Evolutionary conservation across 2,888 invertebrate genomes (phyloP).

Genomic region (Melipona bicolor): DNA sequence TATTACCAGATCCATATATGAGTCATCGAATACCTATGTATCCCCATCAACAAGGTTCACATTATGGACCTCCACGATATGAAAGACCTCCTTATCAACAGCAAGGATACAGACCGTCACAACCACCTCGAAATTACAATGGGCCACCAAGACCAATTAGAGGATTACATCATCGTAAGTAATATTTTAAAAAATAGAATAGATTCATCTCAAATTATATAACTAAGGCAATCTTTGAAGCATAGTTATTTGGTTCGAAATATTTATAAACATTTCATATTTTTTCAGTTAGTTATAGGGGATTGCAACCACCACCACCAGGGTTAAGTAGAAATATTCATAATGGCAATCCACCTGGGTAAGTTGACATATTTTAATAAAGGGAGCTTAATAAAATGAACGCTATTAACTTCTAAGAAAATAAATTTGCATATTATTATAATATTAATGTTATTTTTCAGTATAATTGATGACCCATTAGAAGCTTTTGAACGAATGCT

Average conservation of each 20-base stretch:
- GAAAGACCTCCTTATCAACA: slow-evolving; percentile 81
- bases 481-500: slow-evolving; percentile 95
- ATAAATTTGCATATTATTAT: neutral
- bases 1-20: slow-evolving; percentile 82
- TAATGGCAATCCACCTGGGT: slow-evolving; percentile 86
- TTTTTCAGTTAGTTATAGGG: slow-evolving; percentile 81
- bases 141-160: slow-evolving; percentile 81
- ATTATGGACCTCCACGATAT: slow-evolving; percentile 77
- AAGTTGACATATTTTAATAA: slow-evolving; percentile 55
- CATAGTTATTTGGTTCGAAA: neutral
- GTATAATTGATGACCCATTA: slow-evolving; percentile 93
- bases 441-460: slow-evolving; percentile 77
- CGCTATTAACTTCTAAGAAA: neutral
- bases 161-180: slow-evolving; percentile 81
- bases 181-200: neutral
- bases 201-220: neutral
- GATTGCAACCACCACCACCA: slow-evolving; percentile 86
- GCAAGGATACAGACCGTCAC: slow-evolving; percentile 78
- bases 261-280: slow-evolving; percentile 27
- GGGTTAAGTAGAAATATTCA: slow-evolving; percentile 85
- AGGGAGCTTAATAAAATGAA: neutral
- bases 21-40: slow-evolving; percentile 81
- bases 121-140: slow-evolving; percentile 82
- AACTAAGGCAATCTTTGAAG: neutral
- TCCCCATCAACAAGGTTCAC: slow-evolving; percentile 78